phyloP scores from a whole-genome alignment of 1,140 invertebrate genomes.

The Heliconius himera region DNA sequence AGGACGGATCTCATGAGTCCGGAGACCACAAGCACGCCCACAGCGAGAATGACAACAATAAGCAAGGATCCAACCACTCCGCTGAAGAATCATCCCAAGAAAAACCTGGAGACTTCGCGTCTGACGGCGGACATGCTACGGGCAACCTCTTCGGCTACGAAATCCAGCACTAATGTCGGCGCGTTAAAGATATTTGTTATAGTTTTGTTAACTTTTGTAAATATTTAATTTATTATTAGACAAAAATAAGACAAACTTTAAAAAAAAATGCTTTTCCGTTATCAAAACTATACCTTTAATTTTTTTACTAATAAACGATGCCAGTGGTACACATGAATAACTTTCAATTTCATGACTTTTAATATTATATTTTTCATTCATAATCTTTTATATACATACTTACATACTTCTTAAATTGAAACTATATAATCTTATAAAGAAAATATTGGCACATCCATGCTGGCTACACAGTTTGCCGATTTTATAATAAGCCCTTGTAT shows the following conservation, averaged over 20 bases:
- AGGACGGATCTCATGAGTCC: slow-evolving; percentile 79
- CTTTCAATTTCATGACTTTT: neutral
- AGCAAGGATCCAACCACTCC: slow-evolving; percentile 77
- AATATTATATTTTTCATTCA: neutral
- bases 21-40: slow-evolving; percentile 55
- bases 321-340: neutral
- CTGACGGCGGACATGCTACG: slow-evolving; percentile 59
- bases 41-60: slow-evolving; percentile 72
- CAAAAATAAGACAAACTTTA: slow-evolving; percentile 26
- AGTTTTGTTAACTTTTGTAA: slow-evolving; percentile 75
- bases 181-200: slow-evolving; percentile 57
- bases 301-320: slow-evolving; percentile 33
- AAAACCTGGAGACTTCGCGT: slow-evolving; percentile 67
- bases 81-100: slow-evolving; percentile 71
- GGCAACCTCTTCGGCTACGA: slow-evolving; percentile 73
- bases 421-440: too few species aligned
- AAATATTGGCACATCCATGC: too few species aligned
- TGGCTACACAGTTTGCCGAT: too few species aligned
- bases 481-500: too few species aligned
- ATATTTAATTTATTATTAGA: slow-evolving; percentile 63
- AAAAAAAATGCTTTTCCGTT: slow-evolving; percentile 17
- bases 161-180: slow-evolving; percentile 57
- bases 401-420: neutral
- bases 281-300: slow-evolving; percentile 20
- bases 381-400: neutral